Evolutionary conservation across 1,140 invertebrate genomes (phyloP), one percentile per base, ranked within the genome.

Genomic region (Drosophila eugracilis): DNA sequence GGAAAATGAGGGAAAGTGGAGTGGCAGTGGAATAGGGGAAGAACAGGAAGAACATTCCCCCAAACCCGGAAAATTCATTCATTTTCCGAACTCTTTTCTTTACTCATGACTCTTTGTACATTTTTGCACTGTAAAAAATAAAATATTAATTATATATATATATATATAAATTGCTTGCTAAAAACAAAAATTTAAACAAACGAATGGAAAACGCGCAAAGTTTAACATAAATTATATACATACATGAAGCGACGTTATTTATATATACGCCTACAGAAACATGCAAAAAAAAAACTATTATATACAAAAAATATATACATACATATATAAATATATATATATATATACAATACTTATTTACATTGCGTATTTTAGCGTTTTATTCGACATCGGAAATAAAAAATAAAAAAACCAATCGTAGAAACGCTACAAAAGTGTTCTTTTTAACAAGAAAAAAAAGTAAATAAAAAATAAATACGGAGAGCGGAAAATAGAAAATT

Each of bases 281-380:
- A 57, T 67, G 70, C 58, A 59, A 32, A 62, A 62, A 62, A 69
- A 53, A 44, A 59, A 75, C 59, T 83, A 83, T 81, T 79, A 79
- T 80, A 80, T 80, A 80, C 77, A 79, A 73, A 24, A 63, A 71
- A 50, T 49, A 75, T 52, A 78, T 57, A 55, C 44, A 57, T 41
- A 73, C 49, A 66, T 15, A 62, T 59, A 75, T 47, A 78, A 58
- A 72, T 26, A 70, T 57, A 62, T 66, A 73, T 54, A 74, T 71
- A 80, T 53, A 71, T 42, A 65, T 39, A 73, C 65, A 81, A 83
- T 78, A 84, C 65, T 59, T 85, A 84, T 83, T 72, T 85, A 85
- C 65, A 84, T 84, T 83, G 78, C 74, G 60, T 73, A 79, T 83
- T 79, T 85, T 71, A 84, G 70, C 74, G 80, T 83, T 88, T 86